A percentile compares a stretch with the other conserved stretches of the same genome.
Conservation (phyloP, 2,113 vertebrate species). For the Vidua chalybeata region DNA sequence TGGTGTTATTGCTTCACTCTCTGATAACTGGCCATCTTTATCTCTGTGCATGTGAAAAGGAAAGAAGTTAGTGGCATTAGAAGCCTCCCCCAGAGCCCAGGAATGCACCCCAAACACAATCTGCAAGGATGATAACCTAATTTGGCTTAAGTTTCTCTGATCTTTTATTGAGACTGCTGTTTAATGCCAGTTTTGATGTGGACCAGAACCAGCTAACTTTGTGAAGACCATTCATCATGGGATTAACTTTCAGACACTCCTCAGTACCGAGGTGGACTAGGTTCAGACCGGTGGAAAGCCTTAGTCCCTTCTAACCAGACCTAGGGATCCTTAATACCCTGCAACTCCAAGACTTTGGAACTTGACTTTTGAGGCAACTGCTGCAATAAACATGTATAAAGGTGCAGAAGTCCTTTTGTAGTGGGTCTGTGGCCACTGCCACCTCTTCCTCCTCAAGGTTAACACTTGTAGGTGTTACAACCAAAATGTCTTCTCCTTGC, state of each 20-base stretch:
- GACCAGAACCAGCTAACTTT: conserved; percentile 37
- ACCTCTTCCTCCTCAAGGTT: neutral
- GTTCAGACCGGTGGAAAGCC: neutral
- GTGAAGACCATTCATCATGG: conserved; percentile 42
- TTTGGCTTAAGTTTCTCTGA: conserved; percentile 29
- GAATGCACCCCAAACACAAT: conserved; percentile 50
- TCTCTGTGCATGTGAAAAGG: conserved; percentile 46
- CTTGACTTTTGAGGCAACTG: neutral
- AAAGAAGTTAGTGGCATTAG: conserved; percentile 40
- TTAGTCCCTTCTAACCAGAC: neutral
- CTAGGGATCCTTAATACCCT: neutral
- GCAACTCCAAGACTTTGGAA: neutral
- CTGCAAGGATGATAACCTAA: conserved; percentile 10
- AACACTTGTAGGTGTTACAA: neutral
- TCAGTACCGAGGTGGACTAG: neutral
- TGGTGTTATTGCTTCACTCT: conserved; percentile 33
- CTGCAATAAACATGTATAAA: neutral
- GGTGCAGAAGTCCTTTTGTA: neutral
- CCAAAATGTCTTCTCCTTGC: neutral
- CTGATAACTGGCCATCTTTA: conserved; percentile 60
- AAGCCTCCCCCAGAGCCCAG: conserved; percentile 17
- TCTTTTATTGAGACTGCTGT: conserved; percentile 60
- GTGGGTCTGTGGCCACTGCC: neutral
- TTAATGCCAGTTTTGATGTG: conserved; percentile 57
- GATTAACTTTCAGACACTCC: conserved; percentile 43